Evolutionary conservation across 2,888 invertebrate species (phyloP).

Genomic region (Plutella xylostella): DNA sequence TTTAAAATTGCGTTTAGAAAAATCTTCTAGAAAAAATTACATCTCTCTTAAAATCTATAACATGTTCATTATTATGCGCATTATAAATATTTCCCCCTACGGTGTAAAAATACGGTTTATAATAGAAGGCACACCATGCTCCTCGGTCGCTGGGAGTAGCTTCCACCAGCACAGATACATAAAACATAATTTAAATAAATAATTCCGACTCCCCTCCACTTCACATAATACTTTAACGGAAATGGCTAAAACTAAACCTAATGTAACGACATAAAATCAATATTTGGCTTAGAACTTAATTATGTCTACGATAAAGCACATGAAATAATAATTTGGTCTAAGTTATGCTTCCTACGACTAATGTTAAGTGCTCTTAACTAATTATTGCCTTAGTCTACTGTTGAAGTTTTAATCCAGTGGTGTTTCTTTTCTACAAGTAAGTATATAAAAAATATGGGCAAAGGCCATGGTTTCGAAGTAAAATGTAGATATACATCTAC

Average conservation of each 20-base stretch:
- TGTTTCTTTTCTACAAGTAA: conserved; percentile 19
- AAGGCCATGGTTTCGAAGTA: too few relatives aligned
- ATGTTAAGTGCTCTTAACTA: conserved; percentile 64
- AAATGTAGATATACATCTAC: too few relatives aligned
- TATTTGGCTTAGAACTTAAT: conserved; percentile 70
- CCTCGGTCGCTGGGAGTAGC: too few relatives aligned
- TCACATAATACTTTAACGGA: conserved; percentile 62
- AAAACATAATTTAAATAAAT: conserved; percentile 51
- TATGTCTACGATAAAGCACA: conserved; percentile 65
- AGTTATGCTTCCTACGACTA: conserved; percentile 59
- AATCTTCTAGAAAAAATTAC: conserved; percentile 60
- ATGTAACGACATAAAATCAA: conserved; percentile 60
- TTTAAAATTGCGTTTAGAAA: conserved; percentile 50
- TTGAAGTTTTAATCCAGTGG: conserved; percentile 47
- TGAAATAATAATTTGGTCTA: conserved; percentile 69
- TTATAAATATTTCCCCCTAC: conserved; percentile 34
- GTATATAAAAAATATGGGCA: too few relatives aligned
- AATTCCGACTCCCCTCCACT: conserved; percentile 36
- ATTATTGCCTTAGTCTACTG: conserved; percentile 61
- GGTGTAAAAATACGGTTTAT: too few relatives aligned
- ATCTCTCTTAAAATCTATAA: conserved; percentile 40
- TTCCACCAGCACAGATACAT: too few relatives aligned
- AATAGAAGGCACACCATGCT: too few relatives aligned
- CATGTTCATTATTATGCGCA: conserved; percentile 61
- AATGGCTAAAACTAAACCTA: conserved; percentile 50